Base-by-base conservation (phyloP, 2,113 vertebrate species). In the Sporophila hypoxantha region DNA sequence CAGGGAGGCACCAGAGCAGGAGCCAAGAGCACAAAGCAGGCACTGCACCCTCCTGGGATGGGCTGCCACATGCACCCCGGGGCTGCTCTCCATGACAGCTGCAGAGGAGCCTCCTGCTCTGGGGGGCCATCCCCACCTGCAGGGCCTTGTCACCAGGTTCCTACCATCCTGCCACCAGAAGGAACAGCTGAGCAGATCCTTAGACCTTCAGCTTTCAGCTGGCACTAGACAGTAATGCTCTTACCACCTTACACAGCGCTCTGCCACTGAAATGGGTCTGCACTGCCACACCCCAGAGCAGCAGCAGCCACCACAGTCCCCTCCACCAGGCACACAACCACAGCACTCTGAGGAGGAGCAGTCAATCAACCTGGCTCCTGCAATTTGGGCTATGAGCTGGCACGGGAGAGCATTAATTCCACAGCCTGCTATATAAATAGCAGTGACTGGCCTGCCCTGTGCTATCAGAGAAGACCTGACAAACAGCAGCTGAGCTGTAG, bases 401-500 rank as follows among this genome's bases (percentile, higher is more conserved):
- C 81, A 82, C 14, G 1, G 49, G 70, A 82, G 17, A 76, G 81
- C 50, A 34, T 14, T 73, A 21, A 68, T n/a, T 71, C 41, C 65
- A 71, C 81, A 87, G 73, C 26, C 37, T 55, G 88, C 74, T 86
- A 7, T 65, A 93, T 86, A 91, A 95, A 93, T 73, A 94, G 83
- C 76, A 81, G 30, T 19, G 17, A 46, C 59, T 59, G 68, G 81
- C 55, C 91, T 66, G 59, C 6, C 70, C 81, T 55, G 75, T 73
- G 78, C 37, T 59, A 69, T 55, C 93, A 84, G 82, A 75, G 71
- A 42, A 76, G 62, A 44, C 60, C 12, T 50, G 66, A 88, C 77
- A 65, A 82, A 79, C 47, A 86, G 78, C 90, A 91, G 82, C 90
- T 91, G 87, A 73, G 56, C 84, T 7, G 7, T 59, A n/a, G 59